Conservation (phyloP, 2,888 invertebrate genomes). For the Drosophila lacicola region DNA sequence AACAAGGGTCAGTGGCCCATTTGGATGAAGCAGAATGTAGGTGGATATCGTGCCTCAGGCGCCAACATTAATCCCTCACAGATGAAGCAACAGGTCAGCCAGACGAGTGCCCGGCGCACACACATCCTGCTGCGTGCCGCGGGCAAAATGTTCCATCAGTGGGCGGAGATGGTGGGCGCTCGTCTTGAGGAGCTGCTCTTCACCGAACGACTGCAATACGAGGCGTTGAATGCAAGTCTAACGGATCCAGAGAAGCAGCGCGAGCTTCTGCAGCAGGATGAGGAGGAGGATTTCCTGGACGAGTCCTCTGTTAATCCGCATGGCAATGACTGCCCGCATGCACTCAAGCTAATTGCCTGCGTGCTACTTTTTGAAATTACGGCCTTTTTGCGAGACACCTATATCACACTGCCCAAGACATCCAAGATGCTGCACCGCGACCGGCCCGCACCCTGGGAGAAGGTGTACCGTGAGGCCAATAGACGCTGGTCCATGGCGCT, state of each 20-base stretch:
- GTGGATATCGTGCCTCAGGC: conserved; percentile 89
- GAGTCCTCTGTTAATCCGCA: conserved; percentile 87
- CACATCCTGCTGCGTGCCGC: conserved; percentile 94
- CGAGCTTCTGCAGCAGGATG: conserved; percentile 90
- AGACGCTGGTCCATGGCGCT: conserved; percentile 98
- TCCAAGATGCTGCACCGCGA: conserved; percentile 90
- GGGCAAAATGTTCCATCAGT: conserved; percentile 97
- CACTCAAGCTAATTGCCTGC: conserved; percentile 96
- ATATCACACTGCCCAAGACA: conserved; percentile 93
- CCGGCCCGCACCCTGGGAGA: conserved; percentile 92
- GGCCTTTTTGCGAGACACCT: conserved; percentile 97
- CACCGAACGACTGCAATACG: conserved; percentile 91
- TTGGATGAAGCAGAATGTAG: conserved; percentile 96
- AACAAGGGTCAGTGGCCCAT: conserved; percentile 99
- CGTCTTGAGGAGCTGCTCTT: conserved; percentile 95
- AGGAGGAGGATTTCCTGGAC: conserved; percentile 98
- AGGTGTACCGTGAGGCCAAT: conserved; percentile 93
- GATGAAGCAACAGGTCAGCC: conserved; percentile 85
- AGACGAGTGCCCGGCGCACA: conserved; percentile 88
- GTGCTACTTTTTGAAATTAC: conserved; percentile 98
- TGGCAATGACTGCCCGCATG: conserved; percentile 94
- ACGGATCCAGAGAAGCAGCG: conserved; percentile 92
- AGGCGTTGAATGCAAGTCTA: conserved; percentile 89
- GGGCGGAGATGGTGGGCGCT: conserved; percentile 90
- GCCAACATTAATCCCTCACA: conserved; percentile 86